Evolutionary conservation across 2,888 invertebrate genomes (phyloP), one percentile per base, ranked within the genome.

Genomic region (Gymnoscelis rufifasciata): DNA sequence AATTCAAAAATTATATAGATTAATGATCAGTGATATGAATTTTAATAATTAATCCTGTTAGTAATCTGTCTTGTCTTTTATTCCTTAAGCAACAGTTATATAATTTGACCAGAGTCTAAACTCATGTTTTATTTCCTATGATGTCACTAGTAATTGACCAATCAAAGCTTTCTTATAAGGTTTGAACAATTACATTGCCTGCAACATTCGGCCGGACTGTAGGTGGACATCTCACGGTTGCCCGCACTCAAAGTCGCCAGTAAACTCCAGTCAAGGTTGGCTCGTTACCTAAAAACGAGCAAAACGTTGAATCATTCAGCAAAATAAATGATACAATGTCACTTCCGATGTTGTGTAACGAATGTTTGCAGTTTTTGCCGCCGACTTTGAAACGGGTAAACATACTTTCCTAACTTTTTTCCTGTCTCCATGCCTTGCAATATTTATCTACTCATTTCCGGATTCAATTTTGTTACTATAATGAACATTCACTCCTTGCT

Each of bases 231-330:
- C 27, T 55, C 57, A 52, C 36, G 52, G 48, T 23, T 37, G 11
- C 7, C 33, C 24, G 28, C 44, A 38, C 33, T 38, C 39, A 46
- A 50, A 47, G 13, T 44, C 46, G n/a, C 46, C 41, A 45, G 43
- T 51, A 57, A 55, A 57, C 48, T 54, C 49, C 53, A 57, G 54
- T 60, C 61, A 63, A 63, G 63, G 61, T 55, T 59, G 52, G 46
- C 54, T 56, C 51, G 53, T 48, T 52, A 36, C 47, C 35, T 45
- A 47, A 55, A 53, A 39, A 43, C 26, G 36, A 47, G 40, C 33
- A 30, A 54, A 58, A 54, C 55, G 59, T 57, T 62, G 56, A 62
- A 59, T 62, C 60, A 62, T 60, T 59, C 53, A 58, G 50, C 54
- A 48, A 47, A 49, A 47, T 40, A 47, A 49, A 47, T 40, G 50